Evolutionary conservation across 2,888 invertebrate genomes (phyloP).

Genomic region (Diploptera punctata): DNA sequence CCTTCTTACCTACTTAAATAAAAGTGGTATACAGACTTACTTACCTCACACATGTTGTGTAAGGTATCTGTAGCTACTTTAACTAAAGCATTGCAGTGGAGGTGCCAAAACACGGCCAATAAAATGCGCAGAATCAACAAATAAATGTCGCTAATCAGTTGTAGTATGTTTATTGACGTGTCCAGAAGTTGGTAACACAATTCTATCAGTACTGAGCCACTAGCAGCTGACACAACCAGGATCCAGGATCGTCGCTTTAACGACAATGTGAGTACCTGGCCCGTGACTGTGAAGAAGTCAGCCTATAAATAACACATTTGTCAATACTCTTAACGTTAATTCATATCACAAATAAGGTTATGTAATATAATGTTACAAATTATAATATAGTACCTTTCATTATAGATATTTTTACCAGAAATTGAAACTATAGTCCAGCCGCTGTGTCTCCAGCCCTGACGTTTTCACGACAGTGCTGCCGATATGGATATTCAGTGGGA

Average conservation of each 20-base stretch:
- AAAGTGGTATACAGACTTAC: not conserved
- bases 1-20: too few species aligned
- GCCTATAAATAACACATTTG: too few species aligned
- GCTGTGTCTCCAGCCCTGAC: too few species aligned
- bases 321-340: too few species aligned
- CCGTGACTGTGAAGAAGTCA: not conserved
- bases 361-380: too few species aligned
- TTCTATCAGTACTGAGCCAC: not conserved
- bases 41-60: not conserved
- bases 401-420: too few species aligned
- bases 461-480: too few species aligned
- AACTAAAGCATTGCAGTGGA: not conserved
- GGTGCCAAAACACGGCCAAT: not conserved
- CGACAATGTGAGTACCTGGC: not conserved
- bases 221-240: not conserved
- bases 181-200: not conserved
- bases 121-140: not conserved
- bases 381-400: too few species aligned
- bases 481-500: too few species aligned
- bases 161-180: not conserved
- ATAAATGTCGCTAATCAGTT: not conserved
- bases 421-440: too few species aligned
- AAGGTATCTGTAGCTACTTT: not conserved
- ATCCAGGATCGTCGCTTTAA: not conserved
- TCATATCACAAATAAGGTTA: too few species aligned